A percentile compares a stretch with the other conserved stretches of the same genome.
Evolutionary conservation across 2,888 invertebrate species (phyloP).

Genomic region (Pollenia labialis): DNA sequence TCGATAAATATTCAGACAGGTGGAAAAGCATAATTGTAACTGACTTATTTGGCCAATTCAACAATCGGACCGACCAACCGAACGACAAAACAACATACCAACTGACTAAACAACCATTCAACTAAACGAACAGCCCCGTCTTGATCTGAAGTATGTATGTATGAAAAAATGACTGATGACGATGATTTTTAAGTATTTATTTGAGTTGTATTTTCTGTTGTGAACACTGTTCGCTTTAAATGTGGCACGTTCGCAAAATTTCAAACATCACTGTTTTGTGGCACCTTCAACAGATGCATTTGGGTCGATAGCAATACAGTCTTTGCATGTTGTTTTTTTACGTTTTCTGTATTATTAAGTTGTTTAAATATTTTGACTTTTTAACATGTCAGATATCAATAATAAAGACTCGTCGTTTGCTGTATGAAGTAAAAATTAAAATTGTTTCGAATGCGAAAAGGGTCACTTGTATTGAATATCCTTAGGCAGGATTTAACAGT

Average conservation of each 20-base stretch:
- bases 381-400: constrained; percentile 70
- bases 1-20: constrained; percentile 77
- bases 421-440: constrained; percentile 4
- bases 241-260: constrained; percentile 72
- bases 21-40: constrained; percentile 79
- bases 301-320: constrained; percentile 35
- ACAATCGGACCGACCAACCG: constrained; percentile 1
- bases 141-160: constrained; percentile 39
- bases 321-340: not conserved
- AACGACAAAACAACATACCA: not conserved
- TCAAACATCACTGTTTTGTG: constrained; percentile 69
- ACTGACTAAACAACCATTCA: constrained; percentile 1
- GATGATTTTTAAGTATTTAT: constrained; percentile 51
- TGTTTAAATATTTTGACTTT: constrained; percentile 72
- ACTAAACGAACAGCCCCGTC: constrained; percentile 12
- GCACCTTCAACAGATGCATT: constrained; percentile 73
- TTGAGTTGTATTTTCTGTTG: constrained; percentile 2
- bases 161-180: constrained; percentile 58
- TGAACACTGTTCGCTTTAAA: constrained; percentile 58
- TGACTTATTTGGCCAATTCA: constrained; percentile 65
- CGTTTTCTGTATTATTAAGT: constrained; percentile 66
- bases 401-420: constrained; percentile 38
- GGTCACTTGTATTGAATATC: constrained; percentile 53
- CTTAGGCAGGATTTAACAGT: constrained; percentile 80
- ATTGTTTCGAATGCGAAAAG: constrained; percentile 28